Evolutionary conservation across 2,888 invertebrate genomes (phyloP).

Genomic region (Habrosyne pyritoides): DNA sequence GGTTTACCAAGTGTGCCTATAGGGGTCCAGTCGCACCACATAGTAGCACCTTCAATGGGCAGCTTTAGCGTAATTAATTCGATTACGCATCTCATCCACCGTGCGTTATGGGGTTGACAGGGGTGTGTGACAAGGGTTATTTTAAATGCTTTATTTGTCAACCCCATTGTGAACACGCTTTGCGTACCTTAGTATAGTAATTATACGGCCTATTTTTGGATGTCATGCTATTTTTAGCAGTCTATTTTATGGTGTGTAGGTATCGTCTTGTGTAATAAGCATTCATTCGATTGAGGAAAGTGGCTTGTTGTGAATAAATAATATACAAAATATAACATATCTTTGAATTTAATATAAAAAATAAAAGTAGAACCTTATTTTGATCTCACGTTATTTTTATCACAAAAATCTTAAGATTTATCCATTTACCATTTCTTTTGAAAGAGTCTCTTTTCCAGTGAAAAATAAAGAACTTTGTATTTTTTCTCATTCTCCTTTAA

Average conservation of each 20-base stretch:
- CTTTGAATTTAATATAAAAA: too few species aligned
- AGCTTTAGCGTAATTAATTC: conserved; percentile 39
- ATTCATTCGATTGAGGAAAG: too few species aligned
- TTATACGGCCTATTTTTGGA: conserved; percentile 9
- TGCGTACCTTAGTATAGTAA: conserved; percentile 23
- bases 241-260: background rate
- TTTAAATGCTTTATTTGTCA: conserved; percentile 47
- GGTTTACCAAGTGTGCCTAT: too few species aligned
- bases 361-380: too few species aligned
- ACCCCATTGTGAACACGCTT: conserved; percentile 23
- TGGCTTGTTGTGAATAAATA: too few species aligned
- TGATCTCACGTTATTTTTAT: too few species aligned
- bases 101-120: conserved; percentile 39
- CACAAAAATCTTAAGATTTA: too few species aligned
- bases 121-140: conserved; percentile 46
- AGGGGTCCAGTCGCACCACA: conserved; percentile 13
- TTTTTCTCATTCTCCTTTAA: background rate
- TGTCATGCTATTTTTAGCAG: background rate
- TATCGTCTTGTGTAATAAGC: background rate
- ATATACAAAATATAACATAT: too few species aligned
- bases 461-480: background rate
- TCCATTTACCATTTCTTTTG: too few species aligned
- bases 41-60: conserved; percentile 19
- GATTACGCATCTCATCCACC: conserved; percentile 24
- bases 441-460: too few species aligned